These are phyloP conservation scores for Smutsia gigantea DNA, from an alignment of 2,797 vertebrate genomes.

Conservation along the genomic window DNA sequence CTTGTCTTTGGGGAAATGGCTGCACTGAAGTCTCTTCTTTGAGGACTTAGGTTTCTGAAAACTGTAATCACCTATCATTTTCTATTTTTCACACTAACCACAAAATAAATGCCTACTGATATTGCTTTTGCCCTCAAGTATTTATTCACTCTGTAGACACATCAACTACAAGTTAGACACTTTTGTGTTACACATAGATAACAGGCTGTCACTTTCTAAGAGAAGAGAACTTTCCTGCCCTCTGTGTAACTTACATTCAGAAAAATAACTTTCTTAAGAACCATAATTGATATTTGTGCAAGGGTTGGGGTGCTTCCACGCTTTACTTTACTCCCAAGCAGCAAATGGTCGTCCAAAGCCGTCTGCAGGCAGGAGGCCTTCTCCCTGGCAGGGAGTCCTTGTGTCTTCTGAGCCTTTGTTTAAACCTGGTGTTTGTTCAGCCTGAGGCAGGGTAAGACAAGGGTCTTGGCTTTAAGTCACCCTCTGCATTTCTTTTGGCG, in stretches of 20 bases:
- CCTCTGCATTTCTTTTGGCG: neutral
- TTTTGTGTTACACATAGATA: neutral
- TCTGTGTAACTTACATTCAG: neutral
- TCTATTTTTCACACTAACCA: neutral
- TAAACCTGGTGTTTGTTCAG: constrained; percentile 8
- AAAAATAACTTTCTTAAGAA: constrained; percentile 38
- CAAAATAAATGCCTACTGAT: neutral
- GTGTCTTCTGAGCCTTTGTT: neutral
- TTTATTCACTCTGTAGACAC: neutral
- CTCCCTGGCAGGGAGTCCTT: neutral
- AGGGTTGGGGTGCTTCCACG: neutral
- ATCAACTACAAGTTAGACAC: neutral
- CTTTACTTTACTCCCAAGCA: neutral
- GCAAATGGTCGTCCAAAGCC: neutral
- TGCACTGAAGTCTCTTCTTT: neutral
- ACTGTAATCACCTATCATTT: neutral
- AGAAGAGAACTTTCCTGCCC: neutral
- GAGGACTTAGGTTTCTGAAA: neutral
- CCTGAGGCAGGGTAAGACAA: neutral
- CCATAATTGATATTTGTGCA: constrained; percentile 7
- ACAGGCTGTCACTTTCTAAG: neutral
- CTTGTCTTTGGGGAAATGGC: neutral
- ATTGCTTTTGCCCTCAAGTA: constrained; percentile 26
- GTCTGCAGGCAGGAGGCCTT: neutral
- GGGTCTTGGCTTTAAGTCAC: neutral